Conservation (phyloP, 1,140 invertebrate species). For the Phymorhynchus buccinoides region DNA sequence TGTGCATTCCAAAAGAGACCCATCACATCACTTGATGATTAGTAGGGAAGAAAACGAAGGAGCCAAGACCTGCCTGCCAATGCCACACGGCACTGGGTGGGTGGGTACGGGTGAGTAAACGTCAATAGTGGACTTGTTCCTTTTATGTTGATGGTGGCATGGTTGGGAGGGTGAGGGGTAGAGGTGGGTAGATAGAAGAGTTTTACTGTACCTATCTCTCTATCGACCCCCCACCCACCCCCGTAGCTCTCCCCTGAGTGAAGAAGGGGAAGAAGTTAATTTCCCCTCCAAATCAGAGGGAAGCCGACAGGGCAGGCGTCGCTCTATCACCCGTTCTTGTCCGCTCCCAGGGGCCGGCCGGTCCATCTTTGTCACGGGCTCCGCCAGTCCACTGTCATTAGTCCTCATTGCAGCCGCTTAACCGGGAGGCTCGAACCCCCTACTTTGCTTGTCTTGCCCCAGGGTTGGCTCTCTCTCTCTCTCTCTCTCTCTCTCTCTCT, state of each 20-base stretch:
- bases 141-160: not conserved
- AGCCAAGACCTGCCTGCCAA: too few relatives aligned
- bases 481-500: not conserved
- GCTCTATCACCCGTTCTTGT: constrained; percentile 21
- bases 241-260: too few relatives aligned
- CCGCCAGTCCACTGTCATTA: constrained; percentile 31
- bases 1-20: not conserved
- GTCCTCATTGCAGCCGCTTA: constrained; percentile 18
- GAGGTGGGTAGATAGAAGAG: not conserved
- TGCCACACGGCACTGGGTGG: too few relatives aligned
- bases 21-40: not conserved
- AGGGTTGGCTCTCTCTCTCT: not conserved
- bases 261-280: constrained; percentile 38
- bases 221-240: too few relatives aligned
- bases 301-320: constrained; percentile 25
- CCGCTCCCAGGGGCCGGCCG: constrained; percentile 24
- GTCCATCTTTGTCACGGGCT: constrained; percentile 36
- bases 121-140: not conserved
- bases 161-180: not conserved
- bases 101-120: too few relatives aligned
- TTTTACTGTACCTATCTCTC: too few relatives aligned
- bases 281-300: constrained; percentile 38
- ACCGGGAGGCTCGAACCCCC: constrained; percentile 18
- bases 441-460: not conserved
- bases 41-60: too few relatives aligned